Conservation (phyloP, 2,797 vertebrate species). For the Trachops cirrhosus region DNA sequence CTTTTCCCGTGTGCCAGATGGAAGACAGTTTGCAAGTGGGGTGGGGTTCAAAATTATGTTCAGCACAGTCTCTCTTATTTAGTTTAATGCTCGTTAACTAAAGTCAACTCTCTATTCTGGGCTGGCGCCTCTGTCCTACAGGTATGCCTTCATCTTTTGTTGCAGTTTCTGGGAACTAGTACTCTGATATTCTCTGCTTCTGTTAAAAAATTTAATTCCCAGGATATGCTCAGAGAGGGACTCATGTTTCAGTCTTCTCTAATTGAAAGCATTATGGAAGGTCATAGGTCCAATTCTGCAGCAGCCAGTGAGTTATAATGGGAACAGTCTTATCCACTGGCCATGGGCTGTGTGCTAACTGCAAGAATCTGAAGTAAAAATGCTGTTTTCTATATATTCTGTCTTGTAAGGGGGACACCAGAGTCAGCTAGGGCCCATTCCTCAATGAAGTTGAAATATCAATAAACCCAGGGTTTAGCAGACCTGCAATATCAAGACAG, state of each 20-base stretch:
- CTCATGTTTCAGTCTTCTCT: constrained; percentile 38
- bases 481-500: background rate
- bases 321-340: background rate
- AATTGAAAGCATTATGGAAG: constrained; percentile 6
- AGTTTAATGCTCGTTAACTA: background rate
- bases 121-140: background rate
- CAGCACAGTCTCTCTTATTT: background rate
- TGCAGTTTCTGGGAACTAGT: background rate
- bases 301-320: background rate
- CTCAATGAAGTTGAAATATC: background rate
- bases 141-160: background rate
- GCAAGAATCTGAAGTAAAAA: background rate
- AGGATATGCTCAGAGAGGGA: background rate
- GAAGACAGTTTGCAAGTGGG: background rate
- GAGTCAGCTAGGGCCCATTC: background rate
- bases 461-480: background rate
- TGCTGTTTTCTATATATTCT: background rate
- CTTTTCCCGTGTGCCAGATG: background rate
- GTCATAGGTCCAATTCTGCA: background rate
- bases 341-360: background rate
- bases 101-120: background rate
- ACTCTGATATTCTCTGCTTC: background rate
- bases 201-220: background rate
- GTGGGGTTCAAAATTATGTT: background rate
- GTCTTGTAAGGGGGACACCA: background rate